These are phyloP conservation scores for Sceliomorpha sp. DNA, from an alignment of 2,888 invertebrate species.

Conservation along the genomic window DNA sequence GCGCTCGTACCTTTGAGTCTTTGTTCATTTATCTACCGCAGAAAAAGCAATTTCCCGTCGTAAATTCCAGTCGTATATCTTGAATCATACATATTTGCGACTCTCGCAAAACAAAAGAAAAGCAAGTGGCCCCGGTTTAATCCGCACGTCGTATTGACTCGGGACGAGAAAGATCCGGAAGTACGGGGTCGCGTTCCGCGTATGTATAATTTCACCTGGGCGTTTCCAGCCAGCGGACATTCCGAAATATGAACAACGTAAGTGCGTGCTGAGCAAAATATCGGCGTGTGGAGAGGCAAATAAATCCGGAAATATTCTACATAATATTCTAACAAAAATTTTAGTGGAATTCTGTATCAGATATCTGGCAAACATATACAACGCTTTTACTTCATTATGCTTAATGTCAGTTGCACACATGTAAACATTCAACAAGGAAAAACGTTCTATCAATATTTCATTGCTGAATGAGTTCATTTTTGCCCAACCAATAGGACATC, in stretches of 20 bases:
- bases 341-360: no score
- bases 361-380: no score
- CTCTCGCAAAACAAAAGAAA: slow-evolving; percentile 21
- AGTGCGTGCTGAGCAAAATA: slow-evolving; percentile 22
- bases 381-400: no score
- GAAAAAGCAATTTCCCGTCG: slow-evolving; percentile 23
- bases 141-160: slow-evolving; percentile 15
- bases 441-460: no score
- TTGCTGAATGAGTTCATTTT: no score
- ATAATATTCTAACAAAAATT: no score
- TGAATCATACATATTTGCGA: slow-evolving; percentile 15
- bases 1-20: slow-evolving; percentile 2
- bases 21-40: slow-evolving; percentile 7
- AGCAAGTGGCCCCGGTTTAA: slow-evolving; percentile 14
- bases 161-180: slow-evolving; percentile 15
- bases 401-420: no score
- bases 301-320: no score
- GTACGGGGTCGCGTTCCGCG: slow-evolving; percentile 23
- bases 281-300: slow-evolving; percentile 8
- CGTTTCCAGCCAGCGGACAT: slow-evolving; percentile 16
- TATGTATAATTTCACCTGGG: slow-evolving; percentile 13
- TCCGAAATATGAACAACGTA: slow-evolving; percentile 5
- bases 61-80: slow-evolving; percentile 19
- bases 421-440: no score
- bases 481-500: no score